Evolutionary conservation across 2,113 vertebrate species (phyloP).

Genomic region (Panthera tigris): DNA sequence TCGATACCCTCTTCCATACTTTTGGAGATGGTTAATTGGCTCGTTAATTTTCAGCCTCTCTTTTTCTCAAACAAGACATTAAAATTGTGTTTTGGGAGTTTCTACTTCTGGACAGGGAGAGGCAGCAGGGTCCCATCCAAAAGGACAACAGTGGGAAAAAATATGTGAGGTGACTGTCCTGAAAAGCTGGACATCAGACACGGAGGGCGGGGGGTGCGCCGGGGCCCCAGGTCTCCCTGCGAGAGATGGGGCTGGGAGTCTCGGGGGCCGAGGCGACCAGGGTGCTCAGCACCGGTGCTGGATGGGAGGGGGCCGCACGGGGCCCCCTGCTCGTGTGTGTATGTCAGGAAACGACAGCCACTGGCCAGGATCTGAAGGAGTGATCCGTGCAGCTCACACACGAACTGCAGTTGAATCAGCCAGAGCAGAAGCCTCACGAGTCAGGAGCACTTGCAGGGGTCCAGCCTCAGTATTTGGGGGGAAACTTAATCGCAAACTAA

Average conservation of each 20-base stretch:
- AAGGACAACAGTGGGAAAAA: background rate
- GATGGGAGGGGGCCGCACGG: too few species aligned
- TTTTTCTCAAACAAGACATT: background rate
- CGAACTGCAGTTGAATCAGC: background rate
- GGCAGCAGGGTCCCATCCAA: background rate
- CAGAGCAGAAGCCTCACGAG: background rate
- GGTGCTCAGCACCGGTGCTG: background rate
- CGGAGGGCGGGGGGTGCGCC: fast-evolving
- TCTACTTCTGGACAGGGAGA: background rate
- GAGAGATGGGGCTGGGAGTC: background rate
- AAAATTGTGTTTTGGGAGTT: background rate
- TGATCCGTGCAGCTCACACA: fast-evolving
- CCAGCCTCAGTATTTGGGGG: background rate
- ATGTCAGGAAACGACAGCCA: background rate
- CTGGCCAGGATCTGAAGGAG: background rate
- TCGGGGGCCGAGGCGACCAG: background rate
- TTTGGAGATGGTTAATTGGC: background rate
- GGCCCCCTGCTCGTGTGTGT: background rate
- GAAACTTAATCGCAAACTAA: too few species aligned
- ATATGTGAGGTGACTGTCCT: background rate
- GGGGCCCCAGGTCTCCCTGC: background rate
- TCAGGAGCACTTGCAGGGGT: background rate
- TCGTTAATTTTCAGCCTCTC: background rate
- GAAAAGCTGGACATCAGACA: background rate
- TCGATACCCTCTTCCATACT: background rate